phyloP scores from a whole-genome alignment of 2,797 vertebrate species.

The Poeciliopsis turneri region DNA sequence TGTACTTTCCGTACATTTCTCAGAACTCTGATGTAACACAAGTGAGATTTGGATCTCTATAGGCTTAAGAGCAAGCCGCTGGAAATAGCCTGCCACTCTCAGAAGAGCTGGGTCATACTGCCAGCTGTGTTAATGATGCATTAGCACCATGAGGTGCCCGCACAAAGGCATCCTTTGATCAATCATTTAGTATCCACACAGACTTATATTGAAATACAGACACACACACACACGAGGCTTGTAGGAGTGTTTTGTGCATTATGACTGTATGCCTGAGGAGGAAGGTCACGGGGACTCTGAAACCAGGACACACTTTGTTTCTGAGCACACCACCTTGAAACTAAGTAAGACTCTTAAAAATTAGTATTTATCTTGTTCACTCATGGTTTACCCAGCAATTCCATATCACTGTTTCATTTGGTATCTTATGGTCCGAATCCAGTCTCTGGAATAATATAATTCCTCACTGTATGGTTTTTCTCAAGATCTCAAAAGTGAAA shows the following conservation, averaged over 20 bases:
- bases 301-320: slow-evolving; percentile 37
- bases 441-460: background rate
- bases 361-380: background rate
- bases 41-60: slow-evolving; percentile 57
- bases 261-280: slow-evolving; percentile 40
- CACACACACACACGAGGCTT: slow-evolving; percentile 31
- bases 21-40: slow-evolving; percentile 56
- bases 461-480: background rate
- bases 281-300: slow-evolving; percentile 38
- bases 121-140: slow-evolving; percentile 73
- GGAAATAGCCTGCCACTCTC: slow-evolving; percentile 58
- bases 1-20: slow-evolving; percentile 35
- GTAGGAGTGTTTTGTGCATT: slow-evolving; percentile 25
- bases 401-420: background rate
- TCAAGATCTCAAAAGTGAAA: background rate
- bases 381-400: background rate
- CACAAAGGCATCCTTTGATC: slow-evolving; percentile 71
- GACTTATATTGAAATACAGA: slow-evolving; percentile 25
- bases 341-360: slow-evolving; percentile 15
- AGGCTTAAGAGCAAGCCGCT: slow-evolving; percentile 61
- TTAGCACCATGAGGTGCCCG: slow-evolving; percentile 66
- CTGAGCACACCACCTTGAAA: slow-evolving; percentile 8
- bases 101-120: slow-evolving; percentile 62
- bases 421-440: background rate
- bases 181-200: slow-evolving; percentile 59